Percentiles rank a stretch among this genome's conserved stretches.
These are phyloP conservation scores for Drosophila helvetica DNA, from an alignment of 2,888 invertebrate species.

Conservation along the genomic window DNA sequence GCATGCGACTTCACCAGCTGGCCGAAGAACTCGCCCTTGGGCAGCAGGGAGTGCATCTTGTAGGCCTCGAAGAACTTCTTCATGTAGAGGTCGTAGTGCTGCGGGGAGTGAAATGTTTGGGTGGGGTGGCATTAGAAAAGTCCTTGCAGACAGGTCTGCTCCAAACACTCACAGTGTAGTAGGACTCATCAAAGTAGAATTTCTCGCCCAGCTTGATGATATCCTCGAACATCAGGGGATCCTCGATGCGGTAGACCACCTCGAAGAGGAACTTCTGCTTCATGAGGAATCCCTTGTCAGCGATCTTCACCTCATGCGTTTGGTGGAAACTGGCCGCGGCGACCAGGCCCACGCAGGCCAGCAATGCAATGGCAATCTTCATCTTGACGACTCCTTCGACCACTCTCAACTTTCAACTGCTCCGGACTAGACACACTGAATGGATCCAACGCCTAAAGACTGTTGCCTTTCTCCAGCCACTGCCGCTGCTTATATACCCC, in stretches of 20 bases:
- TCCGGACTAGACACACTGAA: conserved; percentile 60
- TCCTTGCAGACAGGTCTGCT: background rate
- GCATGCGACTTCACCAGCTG: conserved; percentile 84
- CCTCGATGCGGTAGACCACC: conserved; percentile 56
- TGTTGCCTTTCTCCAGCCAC: conserved; percentile 46
- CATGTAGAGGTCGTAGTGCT: conserved; percentile 50
- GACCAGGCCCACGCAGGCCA: conserved; percentile 76
- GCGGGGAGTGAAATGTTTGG: background rate
- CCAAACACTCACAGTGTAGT: conserved; percentile 54
- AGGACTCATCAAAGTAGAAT: conserved; percentile 82
- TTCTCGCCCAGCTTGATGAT: conserved; percentile 83
- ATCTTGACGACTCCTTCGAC: conserved; percentile 51
- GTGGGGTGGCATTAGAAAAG: background rate
- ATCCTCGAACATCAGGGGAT: conserved; percentile 73
- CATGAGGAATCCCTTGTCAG: conserved; percentile 69
- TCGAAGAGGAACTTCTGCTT: conserved; percentile 78
- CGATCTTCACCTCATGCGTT: conserved; percentile 62
- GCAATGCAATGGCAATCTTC: conserved; percentile 76
- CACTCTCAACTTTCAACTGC: conserved; percentile 47
- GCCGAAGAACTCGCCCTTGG: conserved; percentile 86
- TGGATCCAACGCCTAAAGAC: conserved; percentile 75
- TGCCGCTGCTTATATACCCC: conserved; percentile 47
- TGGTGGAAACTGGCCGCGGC: conserved; percentile 61
- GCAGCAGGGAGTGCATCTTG: conserved; percentile 84
- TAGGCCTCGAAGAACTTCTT: conserved; percentile 65